Evolutionary conservation across 2,113 vertebrate species (phyloP), one percentile per base, ranked within the genome.

Genomic region (Desmodus rotundus): DNA sequence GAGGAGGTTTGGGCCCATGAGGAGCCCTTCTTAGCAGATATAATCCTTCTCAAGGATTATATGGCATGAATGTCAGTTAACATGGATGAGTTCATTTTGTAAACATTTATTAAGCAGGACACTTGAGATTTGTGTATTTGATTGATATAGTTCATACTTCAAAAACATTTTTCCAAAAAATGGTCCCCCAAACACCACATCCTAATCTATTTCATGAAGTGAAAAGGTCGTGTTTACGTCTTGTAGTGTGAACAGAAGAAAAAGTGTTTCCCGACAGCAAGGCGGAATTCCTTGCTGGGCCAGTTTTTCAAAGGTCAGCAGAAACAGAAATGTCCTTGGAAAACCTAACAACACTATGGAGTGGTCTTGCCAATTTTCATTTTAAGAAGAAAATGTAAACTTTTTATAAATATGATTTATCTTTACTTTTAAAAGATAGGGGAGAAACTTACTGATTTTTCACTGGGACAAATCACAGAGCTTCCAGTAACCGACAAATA

Each of bases 391-490:
- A 86, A 77, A 89, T 43, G 72, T 86, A 87, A 84, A 74, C 3
- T 65, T 90, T 91, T 91, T 77, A 89, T 67, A 94, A 84, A 33
- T 43, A 70, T 81, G 26, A 52, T 68, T 72, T 90, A 73, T 80
- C 45, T 78, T 77, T 89, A 81, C 63, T 94, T 83, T 82, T 89
- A 28, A 74, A 13, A 2, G 43, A n/a, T 22, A 65, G 28, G 24
- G n/a, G 47, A 61, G 8, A 13, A 76, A 28, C 16, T 22, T 31
- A 74, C 11, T 73, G n/a, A 28, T 84, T 80, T 90, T 83, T 70
- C 81, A 31, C 54, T 80, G 47, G 50, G 63, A 56, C 81, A 97
- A 92, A 65, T 65, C 70, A 87, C 58, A 73, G 28, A 83, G 33
- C 50, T 90, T 95, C 80, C 58, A 33, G 52, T 80, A 78, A 95